These are phyloP conservation scores for Collichthys lucidus DNA, from an alignment of 2,113 vertebrate species.

Conservation along the genomic window DNA sequence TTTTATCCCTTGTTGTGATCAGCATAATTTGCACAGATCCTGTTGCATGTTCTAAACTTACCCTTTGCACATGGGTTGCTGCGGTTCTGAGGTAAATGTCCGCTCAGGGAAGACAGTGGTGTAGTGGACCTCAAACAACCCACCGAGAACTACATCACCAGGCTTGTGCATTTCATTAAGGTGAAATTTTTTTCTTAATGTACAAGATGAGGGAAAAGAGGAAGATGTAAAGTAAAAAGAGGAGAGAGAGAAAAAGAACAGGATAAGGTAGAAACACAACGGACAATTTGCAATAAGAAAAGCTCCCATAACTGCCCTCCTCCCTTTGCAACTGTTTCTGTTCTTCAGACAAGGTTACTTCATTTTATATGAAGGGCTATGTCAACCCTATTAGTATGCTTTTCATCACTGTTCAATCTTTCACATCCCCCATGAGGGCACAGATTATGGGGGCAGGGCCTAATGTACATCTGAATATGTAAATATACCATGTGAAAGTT, in stretches of 20 bases:
- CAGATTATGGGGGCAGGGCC: background rate
- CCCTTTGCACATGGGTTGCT: constrained; percentile 20
- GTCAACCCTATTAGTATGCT: background rate
- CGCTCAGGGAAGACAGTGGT: constrained; percentile 25
- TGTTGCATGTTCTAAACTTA: background rate
- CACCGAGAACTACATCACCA: constrained; percentile 41
- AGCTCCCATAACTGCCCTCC: constrained; percentile 2
- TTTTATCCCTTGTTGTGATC: background rate
- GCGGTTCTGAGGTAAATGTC: constrained; percentile 35
- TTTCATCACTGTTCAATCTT: background rate
- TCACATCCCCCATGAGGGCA: background rate
- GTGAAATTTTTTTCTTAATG: constrained; percentile 16
- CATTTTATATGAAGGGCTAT: constrained; percentile 1
- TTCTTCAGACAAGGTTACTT: background rate
- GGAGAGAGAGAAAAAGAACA: constrained; percentile 2
- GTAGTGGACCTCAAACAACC: constrained; percentile 39
- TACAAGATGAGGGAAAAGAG: constrained; percentile 23
- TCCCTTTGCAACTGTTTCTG: background rate
- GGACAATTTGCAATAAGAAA: background rate
- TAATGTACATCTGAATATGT: background rate
- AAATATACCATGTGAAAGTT: too few relatives aligned
- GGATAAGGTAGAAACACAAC: background rate
- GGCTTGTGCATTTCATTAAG: constrained; percentile 25
- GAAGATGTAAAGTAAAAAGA: background rate
- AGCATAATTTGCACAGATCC: background rate